Evolutionary conservation across 2,888 invertebrate species (phyloP), one percentile per base, ranked within the genome.

Genomic region (Ochropacha duplaris): DNA sequence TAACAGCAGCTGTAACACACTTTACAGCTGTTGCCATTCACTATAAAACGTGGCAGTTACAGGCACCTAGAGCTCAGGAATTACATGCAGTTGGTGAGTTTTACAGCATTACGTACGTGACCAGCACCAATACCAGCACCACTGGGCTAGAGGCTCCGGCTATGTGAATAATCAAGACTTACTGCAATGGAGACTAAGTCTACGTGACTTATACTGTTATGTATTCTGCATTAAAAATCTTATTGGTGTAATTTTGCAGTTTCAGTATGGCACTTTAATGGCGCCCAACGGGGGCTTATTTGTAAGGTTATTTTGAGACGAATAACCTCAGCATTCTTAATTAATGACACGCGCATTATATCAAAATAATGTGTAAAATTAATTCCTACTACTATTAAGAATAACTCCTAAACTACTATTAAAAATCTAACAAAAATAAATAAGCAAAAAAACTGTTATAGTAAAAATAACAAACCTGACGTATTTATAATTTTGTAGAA

Each of bases 1-100:
- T 54, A 60, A 62, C 55, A 54, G 56, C 58, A 24, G 57, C 49
- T 52, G 58, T 54, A 60, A 56, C 58, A 62, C 50, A 58, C 66
- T 71, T 69, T 69, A 71, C 62, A 64, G 56, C 60, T 61, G 57
- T 57, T 64, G 52, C 52, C 59, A 56, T 60, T 68, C 62, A n/a
- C 44, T 66, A 63, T 58, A 60, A 65, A 68, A 68, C 62, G 54
- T 54, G 49, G 61, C 65, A 57, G 65, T 66, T 64, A 66, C 63
- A 54, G 52, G 56, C 66, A 64, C 66, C 50, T 44, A 50, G 19
- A 50, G 50, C 34, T 55, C 56, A 57, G 54, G 60, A 59, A 61
- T 58, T 54, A 61, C 61, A 60, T 60, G 60, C 57, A 60, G 56
- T 58, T 44, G 44, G 44, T 44, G 44, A 44, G 19, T 19, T 67